Evolutionary conservation across 2,888 invertebrate genomes (phyloP).

Genomic region (Scaptomyza polygonia): DNA sequence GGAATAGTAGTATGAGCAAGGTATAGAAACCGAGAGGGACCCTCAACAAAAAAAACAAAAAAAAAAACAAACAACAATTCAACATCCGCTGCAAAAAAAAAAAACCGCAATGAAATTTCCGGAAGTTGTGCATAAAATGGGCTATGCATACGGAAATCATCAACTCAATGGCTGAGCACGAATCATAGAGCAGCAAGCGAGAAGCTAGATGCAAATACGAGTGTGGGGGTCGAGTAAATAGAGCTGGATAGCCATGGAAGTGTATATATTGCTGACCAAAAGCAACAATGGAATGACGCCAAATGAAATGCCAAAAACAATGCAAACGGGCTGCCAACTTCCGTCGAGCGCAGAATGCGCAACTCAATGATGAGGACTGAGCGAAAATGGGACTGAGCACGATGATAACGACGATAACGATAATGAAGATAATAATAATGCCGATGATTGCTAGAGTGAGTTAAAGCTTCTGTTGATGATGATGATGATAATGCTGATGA

Average conservation of each 20-base stretch:
- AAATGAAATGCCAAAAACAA: constrained; percentile 75
- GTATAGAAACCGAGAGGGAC: constrained; percentile 26
- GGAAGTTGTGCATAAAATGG: constrained; percentile 83
- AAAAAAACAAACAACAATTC: constrained; percentile 43
- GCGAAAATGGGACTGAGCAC: constrained; percentile 2
- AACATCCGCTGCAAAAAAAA: constrained; percentile 65
- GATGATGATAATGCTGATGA: constrained; percentile 37
- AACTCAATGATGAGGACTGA: constrained; percentile 32
- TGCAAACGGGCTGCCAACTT: constrained; percentile 79
- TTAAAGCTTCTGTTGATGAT: neutral
- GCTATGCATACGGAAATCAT: constrained; percentile 83
- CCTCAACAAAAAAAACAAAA: constrained; percentile 46
- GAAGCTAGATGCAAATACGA: neutral
- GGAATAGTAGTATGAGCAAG: neutral
- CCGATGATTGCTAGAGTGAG: constrained; percentile 6
- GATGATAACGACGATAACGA: constrained; percentile 8
- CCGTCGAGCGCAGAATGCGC: constrained; percentile 62
- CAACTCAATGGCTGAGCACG: constrained; percentile 79
- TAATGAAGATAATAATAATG: constrained; percentile 11
- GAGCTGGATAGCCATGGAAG: neutral
- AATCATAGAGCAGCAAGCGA: constrained; percentile 48
- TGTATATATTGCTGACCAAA: constrained; percentile 39
- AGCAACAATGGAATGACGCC: constrained; percentile 67
- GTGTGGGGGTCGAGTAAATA: neutral
- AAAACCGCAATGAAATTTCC: constrained; percentile 81